phyloP scores from a whole-genome alignment of 2,888 invertebrate species.

The Drosophila kambysellisi region DNA sequence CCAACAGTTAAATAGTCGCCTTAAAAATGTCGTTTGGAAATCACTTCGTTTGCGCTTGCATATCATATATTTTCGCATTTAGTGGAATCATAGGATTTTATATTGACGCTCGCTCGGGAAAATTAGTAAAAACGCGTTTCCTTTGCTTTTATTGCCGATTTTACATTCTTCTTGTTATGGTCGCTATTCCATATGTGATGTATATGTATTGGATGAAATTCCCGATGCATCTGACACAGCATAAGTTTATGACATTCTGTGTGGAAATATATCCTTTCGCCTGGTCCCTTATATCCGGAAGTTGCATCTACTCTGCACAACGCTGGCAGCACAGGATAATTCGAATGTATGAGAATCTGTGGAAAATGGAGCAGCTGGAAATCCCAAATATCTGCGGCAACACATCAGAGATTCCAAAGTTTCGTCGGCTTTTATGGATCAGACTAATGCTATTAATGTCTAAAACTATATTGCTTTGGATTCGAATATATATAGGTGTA shows the following conservation, averaged over 20 bases:
- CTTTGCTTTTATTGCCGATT: slow-evolving; percentile 1
- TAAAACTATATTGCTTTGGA: fast-evolving
- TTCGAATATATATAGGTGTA: fast-evolving
- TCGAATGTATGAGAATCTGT: slow-evolving; percentile 3
- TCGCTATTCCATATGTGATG: fast-evolving
- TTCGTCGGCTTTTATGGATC: background rate
- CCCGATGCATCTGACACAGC: background rate
- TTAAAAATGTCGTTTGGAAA: slow-evolving; percentile 3
- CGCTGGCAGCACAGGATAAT: slow-evolving; percentile 28
- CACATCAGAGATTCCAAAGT: background rate
- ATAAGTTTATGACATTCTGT: slow-evolving; percentile 7
- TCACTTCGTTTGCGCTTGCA: slow-evolving; percentile 7
- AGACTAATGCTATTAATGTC: background rate
- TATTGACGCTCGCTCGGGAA: slow-evolving; percentile 3
- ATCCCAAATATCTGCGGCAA: background rate
- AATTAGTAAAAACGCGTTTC: slow-evolving; percentile 11
- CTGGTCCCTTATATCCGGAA: background rate
- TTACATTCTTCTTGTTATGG: background rate
- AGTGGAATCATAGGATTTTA: slow-evolving; percentile 16
- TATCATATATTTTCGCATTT: slow-evolving; percentile 6
- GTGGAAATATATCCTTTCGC: background rate
- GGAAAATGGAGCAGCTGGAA: slow-evolving; percentile 2
- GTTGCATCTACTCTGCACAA: slow-evolving; percentile 8
- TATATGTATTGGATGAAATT: fast-evolving
- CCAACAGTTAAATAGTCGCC: background rate